These are phyloP conservation scores for Seriola dumerili DNA, from an alignment of 2,113 vertebrate species.

Conservation along the genomic window DNA sequence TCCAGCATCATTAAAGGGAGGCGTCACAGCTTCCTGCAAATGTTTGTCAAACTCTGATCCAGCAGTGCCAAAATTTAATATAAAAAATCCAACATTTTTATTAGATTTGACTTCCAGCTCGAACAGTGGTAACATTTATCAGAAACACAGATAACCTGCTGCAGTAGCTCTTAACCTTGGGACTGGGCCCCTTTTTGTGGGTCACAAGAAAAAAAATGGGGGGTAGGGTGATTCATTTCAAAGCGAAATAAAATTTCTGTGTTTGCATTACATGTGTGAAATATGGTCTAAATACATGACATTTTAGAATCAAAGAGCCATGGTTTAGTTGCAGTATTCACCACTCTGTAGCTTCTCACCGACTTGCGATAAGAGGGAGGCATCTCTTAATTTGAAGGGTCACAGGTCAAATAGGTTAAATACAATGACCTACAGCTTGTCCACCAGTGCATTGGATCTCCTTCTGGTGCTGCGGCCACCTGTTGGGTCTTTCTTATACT, in stretches of 20 bases:
- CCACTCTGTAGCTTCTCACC: not conserved
- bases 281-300: not conserved
- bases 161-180: not conserved
- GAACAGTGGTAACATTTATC: not conserved
- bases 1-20: not conserved
- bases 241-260: not conserved
- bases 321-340: not conserved
- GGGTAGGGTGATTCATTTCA: not conserved
- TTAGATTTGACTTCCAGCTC: not conserved
- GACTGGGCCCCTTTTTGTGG: not conserved
- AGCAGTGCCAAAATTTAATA: not conserved
- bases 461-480: not conserved
- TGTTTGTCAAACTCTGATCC: constrained; percentile 4
- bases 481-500: not conserved
- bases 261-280: not conserved
- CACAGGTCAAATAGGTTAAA: constrained; percentile 7
- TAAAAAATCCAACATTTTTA: not conserved
- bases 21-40: constrained; percentile 32
- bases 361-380: not conserved
- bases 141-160: not conserved
- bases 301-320: not conserved
- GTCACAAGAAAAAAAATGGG: not conserved
- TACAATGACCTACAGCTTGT: not conserved
- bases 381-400: not conserved
- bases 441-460: not conserved